Percentiles rank a stretch among this genome's conserved stretches.
Evolutionary conservation across 92 coral and sea anemone species (phyloP).

Genomic region (Meandrina meandrites): DNA sequence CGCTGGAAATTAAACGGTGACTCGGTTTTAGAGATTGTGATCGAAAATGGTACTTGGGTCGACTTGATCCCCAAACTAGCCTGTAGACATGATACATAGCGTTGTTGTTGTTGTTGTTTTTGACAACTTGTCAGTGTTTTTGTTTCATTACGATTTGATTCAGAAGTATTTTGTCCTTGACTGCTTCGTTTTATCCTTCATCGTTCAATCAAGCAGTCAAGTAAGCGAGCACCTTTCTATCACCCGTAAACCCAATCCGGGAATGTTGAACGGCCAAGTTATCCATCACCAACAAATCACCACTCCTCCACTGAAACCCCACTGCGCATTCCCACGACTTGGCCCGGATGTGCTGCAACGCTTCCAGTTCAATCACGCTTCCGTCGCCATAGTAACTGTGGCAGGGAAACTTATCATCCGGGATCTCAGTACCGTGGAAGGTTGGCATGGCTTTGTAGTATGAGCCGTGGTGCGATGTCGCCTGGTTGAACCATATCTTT

Average conservation of each 20-base stretch:
- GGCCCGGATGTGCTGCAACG: slow-evolving; percentile 69
- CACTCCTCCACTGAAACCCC: slow-evolving; percentile 58
- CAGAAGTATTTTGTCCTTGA: not conserved
- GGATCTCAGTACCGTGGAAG: slow-evolving; percentile 23
- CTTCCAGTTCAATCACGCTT: slow-evolving; percentile 58
- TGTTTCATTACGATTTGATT: not conserved
- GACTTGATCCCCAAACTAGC: too few relatives aligned
- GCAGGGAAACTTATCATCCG: slow-evolving; percentile 51
- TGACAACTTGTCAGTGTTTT: not conserved
- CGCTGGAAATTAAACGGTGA: too few relatives aligned
- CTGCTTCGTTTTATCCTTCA: not conserved
- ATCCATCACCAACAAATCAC: slow-evolving; percentile 64
- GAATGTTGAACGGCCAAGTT: slow-evolving; percentile 67
- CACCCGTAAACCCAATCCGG: slow-evolving; percentile 60
- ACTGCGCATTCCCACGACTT: slow-evolving; percentile 65
- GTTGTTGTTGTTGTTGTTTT: not conserved
- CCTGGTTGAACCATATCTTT: slow-evolving; percentile 61
- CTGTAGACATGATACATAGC: too few relatives aligned
- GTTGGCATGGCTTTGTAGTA: slow-evolving; percentile 41
- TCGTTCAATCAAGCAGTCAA: slow-evolving; percentile 22
- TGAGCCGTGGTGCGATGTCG: slow-evolving; percentile 27
- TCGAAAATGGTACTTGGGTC: not conserved
- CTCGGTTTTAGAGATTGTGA: not conserved
- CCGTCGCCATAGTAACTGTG: slow-evolving; percentile 70
- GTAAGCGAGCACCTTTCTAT: slow-evolving; percentile 46